Percentiles rank a stretch among this genome's conserved stretches.
phyloP scores from a whole-genome alignment of 2,797 vertebrate species.

The Dromococcyx pavoninus region DNA sequence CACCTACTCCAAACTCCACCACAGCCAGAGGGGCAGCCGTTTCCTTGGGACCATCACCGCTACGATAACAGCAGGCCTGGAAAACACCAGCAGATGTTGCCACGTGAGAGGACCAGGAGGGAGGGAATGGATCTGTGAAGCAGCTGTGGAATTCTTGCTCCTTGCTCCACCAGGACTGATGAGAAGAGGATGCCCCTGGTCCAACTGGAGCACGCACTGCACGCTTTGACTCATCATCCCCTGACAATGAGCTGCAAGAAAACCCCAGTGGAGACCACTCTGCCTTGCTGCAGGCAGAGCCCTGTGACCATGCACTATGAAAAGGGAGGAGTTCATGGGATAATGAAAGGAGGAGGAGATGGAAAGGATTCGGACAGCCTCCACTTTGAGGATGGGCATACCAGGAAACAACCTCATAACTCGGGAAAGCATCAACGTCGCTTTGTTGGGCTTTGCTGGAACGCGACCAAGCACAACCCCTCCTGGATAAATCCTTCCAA shows the following conservation, averaged over 20 bases:
- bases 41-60: background rate
- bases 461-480: background rate
- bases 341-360: background rate
- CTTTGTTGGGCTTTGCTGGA: background rate
- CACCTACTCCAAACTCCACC: background rate
- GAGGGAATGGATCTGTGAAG: background rate
- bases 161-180: background rate
- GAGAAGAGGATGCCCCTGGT: background rate
- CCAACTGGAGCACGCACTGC: background rate
- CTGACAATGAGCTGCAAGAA: background rate
- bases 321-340: background rate
- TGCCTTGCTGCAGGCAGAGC: background rate
- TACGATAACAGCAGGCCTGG: background rate
- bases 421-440: accelerated
- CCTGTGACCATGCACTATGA: accelerated
- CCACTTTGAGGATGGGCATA: background rate
- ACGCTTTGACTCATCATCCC: background rate
- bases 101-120: background rate
- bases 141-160: background rate
- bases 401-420: accelerated
- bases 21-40: background rate
- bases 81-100: background rate
- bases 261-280: background rate
- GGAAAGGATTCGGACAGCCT: background rate
- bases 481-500: background rate